Base-by-base conservation (phyloP, 1,140 invertebrate genomes). In the Rhagoletis pomonella region DNA sequence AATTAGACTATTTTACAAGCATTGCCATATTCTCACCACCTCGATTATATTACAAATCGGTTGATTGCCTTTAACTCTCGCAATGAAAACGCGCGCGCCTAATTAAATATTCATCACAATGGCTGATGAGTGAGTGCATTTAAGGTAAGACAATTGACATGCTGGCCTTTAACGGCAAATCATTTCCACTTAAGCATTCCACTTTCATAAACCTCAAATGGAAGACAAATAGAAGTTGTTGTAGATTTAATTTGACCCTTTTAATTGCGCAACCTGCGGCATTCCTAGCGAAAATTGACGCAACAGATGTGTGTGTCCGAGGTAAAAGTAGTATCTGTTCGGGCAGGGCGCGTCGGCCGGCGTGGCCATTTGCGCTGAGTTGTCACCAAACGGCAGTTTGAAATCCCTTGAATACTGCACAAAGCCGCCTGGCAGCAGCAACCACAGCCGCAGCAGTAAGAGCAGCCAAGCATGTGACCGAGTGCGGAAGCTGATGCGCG, bases 231-330 rank as follows among this genome's bases (percentile, higher is more conserved):
- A 86, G 62, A 60, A 86, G 58, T 86, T 86, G 85, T 6, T 44
- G 85, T 62, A 60, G 62, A 86, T 86, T 86, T 81, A 81, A 81
- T 81, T 81, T 81, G 42, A 14, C 73, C 73, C 73, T 81, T 81
- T 81, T 81, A 81, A 81, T 81, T 81, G 73, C 73, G 4, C 69
- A 6, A 67, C 64, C 64, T 29, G 19, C 6, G 50, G 17, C 69
- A 55, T 4, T 50, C 44, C 4, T 39, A 77, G 17, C 47, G n/a
- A 50, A 77, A 29, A 77, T 81, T 58, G 73, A 81, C n/a, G 73
- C 47, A 81, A 81, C 47, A 81, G 73, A 81, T 81, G 73, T 47
- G 42, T 50, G 73, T 47, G 42, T 50, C 47, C 5, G 55, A 4
- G 19, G 73, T 73, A 29, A 39, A 44, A 39, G 60, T 60, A 47